Base-by-base conservation (phyloP, 2,888 invertebrate species). In the Empis stercorea region DNA sequence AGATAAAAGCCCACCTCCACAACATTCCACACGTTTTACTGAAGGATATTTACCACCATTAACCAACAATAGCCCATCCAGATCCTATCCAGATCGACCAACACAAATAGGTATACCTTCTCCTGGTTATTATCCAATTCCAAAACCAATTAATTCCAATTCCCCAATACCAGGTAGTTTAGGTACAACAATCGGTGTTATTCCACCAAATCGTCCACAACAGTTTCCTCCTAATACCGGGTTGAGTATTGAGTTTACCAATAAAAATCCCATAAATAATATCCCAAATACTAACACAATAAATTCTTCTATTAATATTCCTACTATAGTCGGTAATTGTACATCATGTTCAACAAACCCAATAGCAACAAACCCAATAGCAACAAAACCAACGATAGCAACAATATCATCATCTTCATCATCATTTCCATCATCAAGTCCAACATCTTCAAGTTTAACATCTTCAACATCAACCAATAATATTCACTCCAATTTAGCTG, bases 281-380 rank as follows among this genome's bases (percentile, higher is more conserved):
- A 44, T 51, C 47, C 48, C 50, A 46, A 47, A 43, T 48, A 48
- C 51, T 50, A 40, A 16, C 41, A 44, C 46, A 45, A 45, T 49
- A 37, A 32, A 45, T 34, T 49, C 49, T 51, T 48, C 34, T 51
- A 49, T 51, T 6, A 73, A 79, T 55, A 77, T 76, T 27, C 78
- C 79, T 27, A 78, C 79, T 30, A 76, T 75, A 58, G 78, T 79
- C 6, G 71, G 72, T 43, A 72, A 74, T 7, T 81, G 80, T 57
- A 80, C 80, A 4, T 81, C 51, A 48, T 45, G 51, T 47, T 46
- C 51, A 48, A 48, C 50, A 27, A 52, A n/a, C n/a, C n/a, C 52
- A 52, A 50, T 51, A 51, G 49, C 45, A 51, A 54, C 20, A 44
- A 48, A 20, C 13, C 43, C 44, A 7, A 34, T n/a, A n/a, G n/a